Conservation (phyloP, 2,113 vertebrate species). For the Atractosteus spatula region DNA sequence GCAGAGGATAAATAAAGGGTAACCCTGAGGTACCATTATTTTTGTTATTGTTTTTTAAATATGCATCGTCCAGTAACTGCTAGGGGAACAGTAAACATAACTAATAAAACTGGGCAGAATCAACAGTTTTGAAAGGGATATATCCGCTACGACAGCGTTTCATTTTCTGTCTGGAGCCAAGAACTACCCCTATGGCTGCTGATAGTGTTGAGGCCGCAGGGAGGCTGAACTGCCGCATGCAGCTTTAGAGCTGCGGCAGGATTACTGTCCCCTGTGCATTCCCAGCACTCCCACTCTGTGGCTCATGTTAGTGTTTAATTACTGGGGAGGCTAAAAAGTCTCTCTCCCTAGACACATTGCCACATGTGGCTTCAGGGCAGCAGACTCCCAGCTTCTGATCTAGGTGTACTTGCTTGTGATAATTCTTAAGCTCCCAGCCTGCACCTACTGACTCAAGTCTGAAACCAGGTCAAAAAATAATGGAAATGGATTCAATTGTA, state of each 20-base stretch:
- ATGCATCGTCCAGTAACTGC: not conserved
- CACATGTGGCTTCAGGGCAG: constrained; percentile 35
- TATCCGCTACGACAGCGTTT: not conserved
- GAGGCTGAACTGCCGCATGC: constrained; percentile 12
- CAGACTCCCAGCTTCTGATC: constrained; percentile 24
- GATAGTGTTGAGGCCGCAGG: constrained; percentile 11
- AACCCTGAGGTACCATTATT: not conserved
- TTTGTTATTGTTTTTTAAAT: not conserved
- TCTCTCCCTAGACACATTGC: constrained; percentile 38
- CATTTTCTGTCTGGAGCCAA: not conserved
- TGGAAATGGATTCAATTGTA: constrained; percentile 20
- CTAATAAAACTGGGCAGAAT: constrained; percentile 27
- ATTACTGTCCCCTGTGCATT: constrained; percentile 29
- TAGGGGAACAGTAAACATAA: constrained; percentile 15
- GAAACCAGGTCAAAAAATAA: constrained; percentile 38
- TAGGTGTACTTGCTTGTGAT: constrained; percentile 18
- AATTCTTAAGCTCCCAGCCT: constrained; percentile 20
- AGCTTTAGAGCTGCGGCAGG: constrained; percentile 25
- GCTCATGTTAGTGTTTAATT: constrained; percentile 63
- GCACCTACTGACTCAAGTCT: constrained; percentile 16
- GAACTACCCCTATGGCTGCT: constrained; percentile 17
- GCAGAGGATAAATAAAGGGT: constrained; percentile 8
- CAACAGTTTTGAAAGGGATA: constrained; percentile 21
- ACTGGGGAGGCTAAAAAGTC: constrained; percentile 55
- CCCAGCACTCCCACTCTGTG: constrained; percentile 41